These are phyloP conservation scores for Pogonocherus hispidulus DNA, from an alignment of 2,888 invertebrate genomes.

Conservation along the genomic window DNA sequence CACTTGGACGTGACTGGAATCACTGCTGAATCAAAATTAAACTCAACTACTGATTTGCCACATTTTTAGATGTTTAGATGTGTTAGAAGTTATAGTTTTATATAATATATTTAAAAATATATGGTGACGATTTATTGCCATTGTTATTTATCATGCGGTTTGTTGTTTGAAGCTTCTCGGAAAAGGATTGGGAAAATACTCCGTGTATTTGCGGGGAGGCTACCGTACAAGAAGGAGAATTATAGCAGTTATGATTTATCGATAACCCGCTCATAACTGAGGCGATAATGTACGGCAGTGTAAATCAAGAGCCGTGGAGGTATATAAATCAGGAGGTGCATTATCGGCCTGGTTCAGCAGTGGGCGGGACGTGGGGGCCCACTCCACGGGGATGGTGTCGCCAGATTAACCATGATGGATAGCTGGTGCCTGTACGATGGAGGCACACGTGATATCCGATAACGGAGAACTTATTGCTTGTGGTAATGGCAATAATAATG, in stretches of 20 bases:
- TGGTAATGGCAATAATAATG: constrained; percentile 12
- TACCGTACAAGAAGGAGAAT: neutral
- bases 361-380: constrained; percentile 41
- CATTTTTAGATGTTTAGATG: too few relatives aligned
- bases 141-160: too few relatives aligned
- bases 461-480: constrained; percentile 19
- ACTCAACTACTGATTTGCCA: too few relatives aligned
- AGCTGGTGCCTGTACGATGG: neutral
- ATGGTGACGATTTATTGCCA: too few relatives aligned
- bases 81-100: too few relatives aligned
- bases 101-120: too few relatives aligned
- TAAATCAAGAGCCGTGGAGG: constrained; percentile 43
- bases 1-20: too few relatives aligned
- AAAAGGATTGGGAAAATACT: too few relatives aligned
- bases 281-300: constrained; percentile 35
- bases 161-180: too few relatives aligned
- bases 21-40: too few relatives aligned
- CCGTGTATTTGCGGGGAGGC: too few relatives aligned
- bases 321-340: constrained; percentile 56
- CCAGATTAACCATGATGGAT: constrained; percentile 56
- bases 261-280: constrained; percentile 32
- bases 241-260: constrained; percentile 32
- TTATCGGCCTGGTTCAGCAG: constrained; percentile 56
- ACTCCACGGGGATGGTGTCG: constrained; percentile 34
- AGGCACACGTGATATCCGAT: constrained; percentile 21